Percentiles rank a stretch among this genome's conserved stretches.
Evolutionary conservation across 2,797 vertebrate species (phyloP).

Genomic region (Buphagus erythrorhynchus): DNA sequence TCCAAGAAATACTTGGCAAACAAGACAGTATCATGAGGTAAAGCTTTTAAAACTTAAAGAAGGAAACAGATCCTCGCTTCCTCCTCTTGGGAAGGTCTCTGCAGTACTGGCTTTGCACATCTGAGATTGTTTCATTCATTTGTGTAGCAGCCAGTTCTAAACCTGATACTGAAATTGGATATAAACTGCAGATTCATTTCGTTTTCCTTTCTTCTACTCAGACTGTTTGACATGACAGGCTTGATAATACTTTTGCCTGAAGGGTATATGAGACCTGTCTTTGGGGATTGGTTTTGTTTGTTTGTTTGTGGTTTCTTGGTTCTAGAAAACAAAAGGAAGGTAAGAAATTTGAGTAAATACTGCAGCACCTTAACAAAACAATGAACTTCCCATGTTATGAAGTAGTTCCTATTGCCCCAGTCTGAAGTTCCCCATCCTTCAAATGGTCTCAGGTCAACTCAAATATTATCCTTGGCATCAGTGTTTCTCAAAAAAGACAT

Average conservation of each 20-base stretch:
- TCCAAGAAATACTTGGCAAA: constrained; percentile 43
- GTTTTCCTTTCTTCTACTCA: background rate
- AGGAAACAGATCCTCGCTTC: constrained; percentile 15
- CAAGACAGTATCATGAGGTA: background rate
- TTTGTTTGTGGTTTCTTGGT: background rate
- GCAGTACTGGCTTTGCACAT: background rate
- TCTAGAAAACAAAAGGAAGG: background rate
- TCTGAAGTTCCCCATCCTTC: constrained; percentile 1
- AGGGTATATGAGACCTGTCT: background rate
- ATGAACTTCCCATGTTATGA: background rate
- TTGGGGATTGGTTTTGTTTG: background rate
- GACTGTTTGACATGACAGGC: background rate
- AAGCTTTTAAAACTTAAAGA: constrained; percentile 30
- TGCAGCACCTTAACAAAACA: background rate
- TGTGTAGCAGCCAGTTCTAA: constrained; percentile 20
- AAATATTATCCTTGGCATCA: constrained; percentile 35
- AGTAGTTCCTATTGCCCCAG: background rate
- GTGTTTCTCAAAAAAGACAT: background rate
- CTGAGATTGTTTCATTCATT: constrained; percentile 32
- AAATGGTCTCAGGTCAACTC: background rate
- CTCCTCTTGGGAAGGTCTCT: constrained; percentile 17
- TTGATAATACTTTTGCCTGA: background rate
- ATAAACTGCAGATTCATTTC: background rate
- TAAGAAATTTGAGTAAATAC: background rate
- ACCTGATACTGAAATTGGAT: background rate